Evolutionary conservation across 2,888 invertebrate genomes (phyloP).

Genomic region (Andrena bicolor): DNA sequence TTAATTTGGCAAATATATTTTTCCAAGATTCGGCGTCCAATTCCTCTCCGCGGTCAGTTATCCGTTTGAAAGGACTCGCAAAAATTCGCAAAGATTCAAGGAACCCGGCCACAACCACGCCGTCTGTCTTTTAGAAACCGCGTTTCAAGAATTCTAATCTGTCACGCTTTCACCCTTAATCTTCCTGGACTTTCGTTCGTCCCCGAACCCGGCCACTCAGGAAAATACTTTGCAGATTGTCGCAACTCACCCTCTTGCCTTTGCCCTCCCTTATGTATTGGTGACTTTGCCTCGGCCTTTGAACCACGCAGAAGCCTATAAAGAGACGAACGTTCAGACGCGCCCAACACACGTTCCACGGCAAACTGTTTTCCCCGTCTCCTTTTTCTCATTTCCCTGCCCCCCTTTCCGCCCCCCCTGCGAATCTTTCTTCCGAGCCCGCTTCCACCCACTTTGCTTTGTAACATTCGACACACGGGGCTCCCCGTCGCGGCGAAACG

Average conservation of each 20-base stretch:
- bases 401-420: neutral
- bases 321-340: slow-evolving; percentile 70
- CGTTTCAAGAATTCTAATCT: neutral
- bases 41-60: too few relatives aligned
- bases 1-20: neutral
- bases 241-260: slow-evolving; percentile 91
- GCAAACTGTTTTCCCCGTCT: slow-evolving; percentile 52
- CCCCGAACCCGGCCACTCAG: slow-evolving; percentile 6
- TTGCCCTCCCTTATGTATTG: slow-evolving; percentile 95
- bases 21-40: neutral
- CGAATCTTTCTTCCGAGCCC: slow-evolving; percentile 45
- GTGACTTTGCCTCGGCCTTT: slow-evolving; percentile 93
- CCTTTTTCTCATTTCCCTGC: slow-evolving; percentile 1
- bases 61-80: too few relatives aligned
- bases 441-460: slow-evolving; percentile 38
- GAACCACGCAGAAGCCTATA: slow-evolving; percentile 93
- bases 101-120: too few relatives aligned
- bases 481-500: slow-evolving; percentile 31
- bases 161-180: neutral
- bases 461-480: slow-evolving; percentile 45
- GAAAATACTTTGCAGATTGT: slow-evolving; percentile 59
- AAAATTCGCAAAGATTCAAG: too few relatives aligned
- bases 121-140: neutral
- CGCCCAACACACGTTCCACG: slow-evolving; percentile 37
- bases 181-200: slow-evolving; percentile 9